Conservation (phyloP, 2,888 invertebrate species). For the Drosophila conformis region DNA sequence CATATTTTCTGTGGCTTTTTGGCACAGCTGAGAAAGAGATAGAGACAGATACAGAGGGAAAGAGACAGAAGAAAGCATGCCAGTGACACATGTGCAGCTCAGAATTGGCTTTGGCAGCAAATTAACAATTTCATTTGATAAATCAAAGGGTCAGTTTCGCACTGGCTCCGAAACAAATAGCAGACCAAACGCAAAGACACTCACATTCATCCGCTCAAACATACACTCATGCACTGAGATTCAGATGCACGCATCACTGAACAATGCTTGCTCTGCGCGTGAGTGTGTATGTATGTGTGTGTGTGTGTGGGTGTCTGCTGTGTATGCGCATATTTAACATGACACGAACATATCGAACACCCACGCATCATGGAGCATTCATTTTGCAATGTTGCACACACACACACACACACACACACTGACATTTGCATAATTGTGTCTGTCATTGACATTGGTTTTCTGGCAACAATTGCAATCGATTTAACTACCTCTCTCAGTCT, state of each 20-base stretch:
- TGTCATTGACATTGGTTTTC: conserved; percentile 70
- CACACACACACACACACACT: conserved; percentile 34
- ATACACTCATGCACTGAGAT: conserved; percentile 31
- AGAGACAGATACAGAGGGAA: neutral
- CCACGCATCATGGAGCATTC: conserved; percentile 75
- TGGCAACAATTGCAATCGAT: conserved; percentile 67
- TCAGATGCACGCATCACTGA: conserved; percentile 66
- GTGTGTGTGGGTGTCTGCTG: conserved; percentile 6
- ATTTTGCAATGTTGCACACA: conserved; percentile 74
- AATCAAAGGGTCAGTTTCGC: conserved; percentile 69
- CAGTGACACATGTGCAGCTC: conserved; percentile 39
- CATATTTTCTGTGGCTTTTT: conserved; percentile 31
- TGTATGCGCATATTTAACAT: conserved; percentile 68
- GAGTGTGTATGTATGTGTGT: conserved; percentile 6
- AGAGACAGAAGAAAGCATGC: neutral
- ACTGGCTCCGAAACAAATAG: conserved; percentile 34
- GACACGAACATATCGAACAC: conserved; percentile 77
- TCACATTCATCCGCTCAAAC: neutral
- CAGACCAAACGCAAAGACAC: conserved; percentile 31
- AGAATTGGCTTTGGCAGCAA: conserved; percentile 74
- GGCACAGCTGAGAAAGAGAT: conserved; percentile 3
- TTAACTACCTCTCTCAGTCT: conserved; percentile 10
- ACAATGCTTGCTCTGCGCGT: conserved; percentile 49
- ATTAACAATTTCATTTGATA: conserved; percentile 80
- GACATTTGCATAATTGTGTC: conserved; percentile 71